Evolutionary conservation across 1,140 invertebrate species (phyloP), one percentile per base, ranked within the genome.

Genomic region (Caenorhabditis brenneri): DNA sequence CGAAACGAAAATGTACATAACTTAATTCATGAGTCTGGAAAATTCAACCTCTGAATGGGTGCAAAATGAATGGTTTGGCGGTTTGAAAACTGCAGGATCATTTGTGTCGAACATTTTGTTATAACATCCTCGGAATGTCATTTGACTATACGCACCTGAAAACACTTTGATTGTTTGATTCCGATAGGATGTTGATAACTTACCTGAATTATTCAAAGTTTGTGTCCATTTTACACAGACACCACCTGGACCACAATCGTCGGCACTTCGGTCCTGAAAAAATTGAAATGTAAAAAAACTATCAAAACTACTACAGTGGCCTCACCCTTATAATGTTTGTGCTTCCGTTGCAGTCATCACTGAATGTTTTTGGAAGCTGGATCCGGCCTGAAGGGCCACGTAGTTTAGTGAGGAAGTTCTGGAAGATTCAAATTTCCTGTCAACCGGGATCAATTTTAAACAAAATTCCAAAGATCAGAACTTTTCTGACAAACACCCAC

Each of bases 121-220:
- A 33, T 83, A 83, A 74, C 82, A 83, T 15, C 82, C 82, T 16
- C 82, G 82, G 42, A 83, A 83, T 5, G 58, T 83, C 82, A 83
- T 83, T 12, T 27, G 15, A 16, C 58, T 74, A 3, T 22, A 55
- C 1, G 82, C 42, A 2, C 82, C 82, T 83, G 39, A 19, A 79
- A n/a, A 51, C 29, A 19, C 22, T 36, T n/a, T 48, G 24, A 39
- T 78, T 48, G 12, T 2, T 36, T 48, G 19, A 29, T 39, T 15
- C 24, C 19, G 10, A 65, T 48, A 46, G 1, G 2, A n/a, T 4
- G 42, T 29, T 0, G 5, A 49, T 15, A 7, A 74, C 22, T 69
- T 53, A 83, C 82, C 82, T 19, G 82, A 83, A 79, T 83, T 83
- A 31, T 83, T 83, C 0, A 83, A 12, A n/a, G 39, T 27, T 39